phyloP scores from a whole-genome alignment of 2,113 vertebrate species.

The Dasyurus viverrinus region DNA sequence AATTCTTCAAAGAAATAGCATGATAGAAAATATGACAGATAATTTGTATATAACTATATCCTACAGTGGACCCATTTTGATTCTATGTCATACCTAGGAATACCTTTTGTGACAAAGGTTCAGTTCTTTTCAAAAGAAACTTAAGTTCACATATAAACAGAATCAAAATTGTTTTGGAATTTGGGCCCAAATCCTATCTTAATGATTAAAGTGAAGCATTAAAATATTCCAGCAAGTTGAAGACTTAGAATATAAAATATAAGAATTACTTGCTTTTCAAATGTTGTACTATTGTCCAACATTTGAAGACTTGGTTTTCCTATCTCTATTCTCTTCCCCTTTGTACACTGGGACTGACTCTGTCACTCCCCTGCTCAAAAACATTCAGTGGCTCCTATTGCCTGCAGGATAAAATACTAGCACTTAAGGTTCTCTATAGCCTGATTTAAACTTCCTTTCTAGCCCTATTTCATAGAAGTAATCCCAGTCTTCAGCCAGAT shows the following conservation, averaged over 20 bases:
- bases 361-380: background rate
- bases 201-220: constrained; percentile 42
- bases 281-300: background rate
- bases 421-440: background rate
- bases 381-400: background rate
- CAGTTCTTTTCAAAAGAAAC: constrained; percentile 43
- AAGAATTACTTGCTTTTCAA: constrained; percentile 34
- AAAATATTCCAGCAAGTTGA: background rate
- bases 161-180: constrained; percentile 40
- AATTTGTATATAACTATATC: background rate
- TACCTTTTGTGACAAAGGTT: background rate
- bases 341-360: background rate
- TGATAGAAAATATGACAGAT: background rate
- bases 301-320: constrained; percentile 16
- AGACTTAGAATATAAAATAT: constrained; percentile 28
- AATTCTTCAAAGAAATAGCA: background rate
- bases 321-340: background rate
- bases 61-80: background rate
- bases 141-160: constrained; percentile 22
- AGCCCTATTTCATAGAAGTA: background rate
- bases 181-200: constrained; percentile 34
- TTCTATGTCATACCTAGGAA: background rate
- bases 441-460: background rate
- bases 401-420: background rate
- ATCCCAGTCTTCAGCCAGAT: background rate